These are phyloP conservation scores for Schrankia costaestrigalis DNA, from an alignment of 2,888 invertebrate genomes.

Conservation along the genomic window DNA sequence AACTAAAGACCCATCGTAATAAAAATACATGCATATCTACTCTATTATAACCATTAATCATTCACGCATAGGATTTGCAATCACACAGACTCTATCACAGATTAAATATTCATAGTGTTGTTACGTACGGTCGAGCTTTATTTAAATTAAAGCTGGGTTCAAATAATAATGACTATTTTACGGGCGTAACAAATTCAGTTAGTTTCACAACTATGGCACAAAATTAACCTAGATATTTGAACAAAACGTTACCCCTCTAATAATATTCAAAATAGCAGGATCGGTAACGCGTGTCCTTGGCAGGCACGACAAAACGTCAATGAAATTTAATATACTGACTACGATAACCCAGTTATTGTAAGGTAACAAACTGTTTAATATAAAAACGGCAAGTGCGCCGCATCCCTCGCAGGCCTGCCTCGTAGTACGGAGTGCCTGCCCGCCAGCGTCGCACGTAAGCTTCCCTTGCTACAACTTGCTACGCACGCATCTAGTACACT, in stretches of 20 bases:
- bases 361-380: conserved; percentile 53
- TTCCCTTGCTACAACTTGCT: conserved; percentile 52
- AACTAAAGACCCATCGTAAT: no score
- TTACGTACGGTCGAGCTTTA: conserved; percentile 8
- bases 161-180: conserved; percentile 17
- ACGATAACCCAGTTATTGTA: conserved; percentile 76
- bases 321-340: conserved; percentile 73
- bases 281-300: conserved; percentile 67
- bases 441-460: conserved; percentile 75
- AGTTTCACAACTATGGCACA: conserved; percentile 38
- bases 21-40: no score
- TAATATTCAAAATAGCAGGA: conserved; percentile 50
- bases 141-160: conserved; percentile 17
- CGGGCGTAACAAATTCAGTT: conserved; percentile 34
- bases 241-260: conserved; percentile 42
- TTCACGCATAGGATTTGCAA: no score
- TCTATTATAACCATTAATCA: no score
- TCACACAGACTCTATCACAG: no score
- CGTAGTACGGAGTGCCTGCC: conserved; percentile 65
- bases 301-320: conserved; percentile 65
- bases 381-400: conserved; percentile 65
- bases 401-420: conserved; percentile 49
- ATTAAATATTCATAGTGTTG: no score
- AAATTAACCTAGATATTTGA: conserved; percentile 38
- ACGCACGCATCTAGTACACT: conserved; percentile 54